phyloP scores from a whole-genome alignment of 2,888 invertebrate genomes.

The Drosophila leonis region DNA sequence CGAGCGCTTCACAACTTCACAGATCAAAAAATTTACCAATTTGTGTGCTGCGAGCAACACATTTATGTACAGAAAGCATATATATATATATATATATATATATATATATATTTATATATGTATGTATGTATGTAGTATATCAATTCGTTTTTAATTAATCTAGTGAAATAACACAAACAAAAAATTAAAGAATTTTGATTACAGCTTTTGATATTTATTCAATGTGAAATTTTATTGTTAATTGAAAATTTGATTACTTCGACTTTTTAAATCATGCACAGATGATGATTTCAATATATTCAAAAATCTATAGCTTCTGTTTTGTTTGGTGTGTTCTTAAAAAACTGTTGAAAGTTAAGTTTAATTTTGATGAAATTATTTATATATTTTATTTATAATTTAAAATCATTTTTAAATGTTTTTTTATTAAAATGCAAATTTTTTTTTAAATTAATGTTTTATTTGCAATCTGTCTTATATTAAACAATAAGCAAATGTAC shows the following conservation, averaged over 20 bases:
- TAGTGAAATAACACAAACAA: neutral
- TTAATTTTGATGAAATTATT: neutral
- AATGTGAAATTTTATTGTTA: neutral
- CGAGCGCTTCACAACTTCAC: slow-evolving; percentile 14
- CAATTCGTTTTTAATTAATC: slow-evolving; percentile 9
- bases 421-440: no score
- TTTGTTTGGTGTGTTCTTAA: neutral
- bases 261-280: neutral
- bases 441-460: no score
- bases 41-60: neutral
- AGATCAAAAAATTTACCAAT: slow-evolving; percentile 13
- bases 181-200: neutral
- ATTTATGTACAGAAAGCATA: neutral
- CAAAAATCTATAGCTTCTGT: neutral
- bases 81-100: neutral
- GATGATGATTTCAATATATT: neutral
- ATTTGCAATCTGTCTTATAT: no score
- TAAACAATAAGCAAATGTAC: no score
- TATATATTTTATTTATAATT: neutral
- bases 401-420: neutral
- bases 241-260: neutral
- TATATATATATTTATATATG: neutral
- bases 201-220: neutral
- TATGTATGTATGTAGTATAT: no score
- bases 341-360: neutral